Conservation (phyloP, 2,797 vertebrate genomes). For the Pampus argenteus region DNA sequence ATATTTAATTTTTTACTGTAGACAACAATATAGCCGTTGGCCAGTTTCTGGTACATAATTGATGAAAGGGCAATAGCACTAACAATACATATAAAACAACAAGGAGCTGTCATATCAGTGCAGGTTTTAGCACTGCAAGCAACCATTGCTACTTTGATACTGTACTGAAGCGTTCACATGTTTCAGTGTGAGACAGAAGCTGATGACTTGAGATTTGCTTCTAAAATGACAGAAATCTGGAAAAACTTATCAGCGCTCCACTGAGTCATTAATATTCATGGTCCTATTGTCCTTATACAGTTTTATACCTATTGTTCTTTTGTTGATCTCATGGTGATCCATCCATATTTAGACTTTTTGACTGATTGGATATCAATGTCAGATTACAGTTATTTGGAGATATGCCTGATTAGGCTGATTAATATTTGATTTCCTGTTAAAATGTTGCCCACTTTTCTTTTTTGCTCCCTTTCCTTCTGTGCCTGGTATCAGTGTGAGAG, state of each 20-base stretch:
- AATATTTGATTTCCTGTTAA: conserved; percentile 78
- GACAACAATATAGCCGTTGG: conserved; percentile 79
- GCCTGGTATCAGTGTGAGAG: conserved; percentile 38
- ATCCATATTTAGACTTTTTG: conserved; percentile 59
- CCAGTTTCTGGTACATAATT: conserved; percentile 80
- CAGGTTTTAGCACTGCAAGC: conserved; percentile 46
- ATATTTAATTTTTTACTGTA: conserved; percentile 84
- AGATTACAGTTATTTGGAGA: conserved; percentile 62
- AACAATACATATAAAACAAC: conserved; percentile 62
- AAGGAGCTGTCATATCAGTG: conserved; percentile 39
- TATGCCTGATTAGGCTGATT: conserved; percentile 70
- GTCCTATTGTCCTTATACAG: conserved; percentile 47
- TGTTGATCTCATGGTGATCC: conserved; percentile 57
- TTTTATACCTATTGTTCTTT: conserved; percentile 45
- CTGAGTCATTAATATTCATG: conserved; percentile 44
- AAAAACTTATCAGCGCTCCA: conserved; percentile 14
- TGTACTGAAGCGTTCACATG: neutral
- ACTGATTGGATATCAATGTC: conserved; percentile 70
- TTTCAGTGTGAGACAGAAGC: neutral
- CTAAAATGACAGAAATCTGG: conserved; percentile 12
- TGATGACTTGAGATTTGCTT: conserved; percentile 16
- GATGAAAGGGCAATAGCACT: conserved; percentile 71
- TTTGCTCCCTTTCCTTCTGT: conserved; percentile 32
- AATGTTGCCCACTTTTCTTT: conserved; percentile 28
- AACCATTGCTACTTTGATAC: conserved; percentile 21